These are phyloP conservation scores for Stictonetta naevosa DNA, from an alignment of 2,113 vertebrate genomes.

Conservation along the genomic window DNA sequence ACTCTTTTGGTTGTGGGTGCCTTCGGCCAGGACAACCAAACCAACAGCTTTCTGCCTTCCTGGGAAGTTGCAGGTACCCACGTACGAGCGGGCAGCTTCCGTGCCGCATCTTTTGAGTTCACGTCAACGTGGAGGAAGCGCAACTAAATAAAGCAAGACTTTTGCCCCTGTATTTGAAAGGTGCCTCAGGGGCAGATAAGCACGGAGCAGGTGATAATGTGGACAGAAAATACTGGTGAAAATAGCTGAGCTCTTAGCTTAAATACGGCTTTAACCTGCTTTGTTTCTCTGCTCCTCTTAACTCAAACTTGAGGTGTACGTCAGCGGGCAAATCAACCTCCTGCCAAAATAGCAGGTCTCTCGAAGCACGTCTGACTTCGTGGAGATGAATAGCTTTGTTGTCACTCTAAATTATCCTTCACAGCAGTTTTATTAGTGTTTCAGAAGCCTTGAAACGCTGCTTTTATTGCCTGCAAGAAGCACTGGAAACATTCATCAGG, in stretches of 20 bases:
- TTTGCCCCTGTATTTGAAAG: neutral
- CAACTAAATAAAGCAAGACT: neutral
- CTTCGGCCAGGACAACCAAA: neutral
- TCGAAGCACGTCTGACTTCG: neutral
- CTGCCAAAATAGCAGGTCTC: neutral
- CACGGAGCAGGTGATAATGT: neutral
- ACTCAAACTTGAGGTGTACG: neutral
- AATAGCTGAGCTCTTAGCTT: neutral
- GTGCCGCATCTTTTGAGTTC: neutral
- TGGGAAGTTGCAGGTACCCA: neutral
- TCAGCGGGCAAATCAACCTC: neutral
- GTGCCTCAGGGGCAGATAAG: neutral
- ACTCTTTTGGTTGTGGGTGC: neutral
- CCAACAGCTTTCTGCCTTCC: neutral
- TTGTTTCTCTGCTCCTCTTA: neutral
- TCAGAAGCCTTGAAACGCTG: constrained; percentile 16
- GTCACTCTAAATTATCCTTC: constrained; percentile 26
- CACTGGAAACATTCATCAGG: constrained; percentile 20
- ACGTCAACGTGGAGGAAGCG: neutral
- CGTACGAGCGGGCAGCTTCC: neutral
- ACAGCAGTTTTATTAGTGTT: constrained; percentile 19
- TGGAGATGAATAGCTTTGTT: neutral
- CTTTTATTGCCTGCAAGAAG: constrained; percentile 23
- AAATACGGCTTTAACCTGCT: neutral
- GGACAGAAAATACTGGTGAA: neutral